Base-by-base conservation (phyloP, 2,888 invertebrate genomes). In the Drosophila neotestacea region DNA sequence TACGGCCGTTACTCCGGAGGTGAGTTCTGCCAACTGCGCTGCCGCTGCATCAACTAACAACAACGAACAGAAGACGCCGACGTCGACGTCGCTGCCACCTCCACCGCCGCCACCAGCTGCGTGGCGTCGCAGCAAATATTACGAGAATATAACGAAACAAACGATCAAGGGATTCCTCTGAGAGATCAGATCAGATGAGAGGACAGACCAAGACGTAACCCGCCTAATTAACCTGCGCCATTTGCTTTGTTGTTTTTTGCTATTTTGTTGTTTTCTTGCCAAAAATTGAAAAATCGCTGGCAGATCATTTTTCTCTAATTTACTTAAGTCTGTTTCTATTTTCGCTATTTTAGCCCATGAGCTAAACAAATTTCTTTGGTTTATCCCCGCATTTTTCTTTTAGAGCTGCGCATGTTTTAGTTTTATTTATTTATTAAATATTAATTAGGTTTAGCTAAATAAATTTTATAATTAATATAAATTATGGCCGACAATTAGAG, bases 151-250 rank as follows among this genome's bases (percentile, higher is more conserved):
- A 80, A 94, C 94, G 81, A 94, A 94, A 81, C 94, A 94, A 90
- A 94, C 94, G 71, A 93, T 94, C 85, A 94, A 94, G 92, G 93
- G 94, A 73, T 94, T 94, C 90, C 91, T 94, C 81, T 94, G 88
- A 87, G 48, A 38, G 22, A 41, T 6, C 4, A 42, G 41, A 27
- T 4, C 10, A 5, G 42, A 47, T 4, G 9, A 13, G 48, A 32
- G 47, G 9, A 47, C 47, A 11, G 34, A 42, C 39, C 30, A 39
- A 30, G 54, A 55, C 58, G 39, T 56, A 55, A 69, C 65, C 74
- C 60, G 79, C 79, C 75, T 78, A 78, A 85, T 81, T 84, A 76
- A 74, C 60, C 64, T 28, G 78, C 85, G 77, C 77, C 84, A 85
- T 88, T 85, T 77, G 86, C 81, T 66, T 68, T 64, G 64, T 58